Evolutionary conservation across 2,797 vertebrate species (phyloP), one percentile per base, ranked within the genome.

Genomic region (Meda fulgida): DNA sequence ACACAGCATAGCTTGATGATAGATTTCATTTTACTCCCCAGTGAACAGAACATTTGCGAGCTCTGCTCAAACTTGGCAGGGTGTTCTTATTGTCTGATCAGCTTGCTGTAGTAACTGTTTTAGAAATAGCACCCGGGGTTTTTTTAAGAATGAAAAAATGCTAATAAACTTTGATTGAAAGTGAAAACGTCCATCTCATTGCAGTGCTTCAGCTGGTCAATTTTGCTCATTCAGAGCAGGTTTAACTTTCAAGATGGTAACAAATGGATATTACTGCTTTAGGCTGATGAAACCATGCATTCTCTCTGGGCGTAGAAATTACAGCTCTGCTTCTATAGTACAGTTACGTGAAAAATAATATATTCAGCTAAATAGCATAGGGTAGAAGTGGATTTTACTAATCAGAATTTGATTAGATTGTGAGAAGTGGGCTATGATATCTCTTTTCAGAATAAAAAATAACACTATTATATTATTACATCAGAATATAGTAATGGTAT

Each of bases 21-120:
- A 80, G 21, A 80, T 80, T 81, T 58, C 0, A 58, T 71, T 81
- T 70, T 58, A n/a, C 67, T 70, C 66, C n/a, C 23, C 16, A 26
- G 34, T 70, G 23, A 70, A 38, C 14, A 34, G 19, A 10, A 7
- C 34, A 9, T 14, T 53, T 81, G 5, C 71, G 10, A 31, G 18
- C 34, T 3, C 26, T 21, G 51, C 67, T 43, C 3, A 71, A 23
- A 71, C 36, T 71, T 71, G 80, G 48, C 79, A 55, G 4, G 36
- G 10, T 40, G 29, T 13, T 31, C n/a, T 19, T 26, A 19, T 40
- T 81, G n/a, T 60, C 46, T 38, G 43, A 77, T 60, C 40, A 31
- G 60, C 18, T 60, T 48, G 19, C 29, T 46, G 6, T 38, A 19
- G n/a, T 40, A 81, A 29, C 43, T 23, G 2, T 4, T 40, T 53